Base-by-base conservation (phyloP, 1,140 invertebrate genomes). In the Drosophila bipectinata region DNA sequence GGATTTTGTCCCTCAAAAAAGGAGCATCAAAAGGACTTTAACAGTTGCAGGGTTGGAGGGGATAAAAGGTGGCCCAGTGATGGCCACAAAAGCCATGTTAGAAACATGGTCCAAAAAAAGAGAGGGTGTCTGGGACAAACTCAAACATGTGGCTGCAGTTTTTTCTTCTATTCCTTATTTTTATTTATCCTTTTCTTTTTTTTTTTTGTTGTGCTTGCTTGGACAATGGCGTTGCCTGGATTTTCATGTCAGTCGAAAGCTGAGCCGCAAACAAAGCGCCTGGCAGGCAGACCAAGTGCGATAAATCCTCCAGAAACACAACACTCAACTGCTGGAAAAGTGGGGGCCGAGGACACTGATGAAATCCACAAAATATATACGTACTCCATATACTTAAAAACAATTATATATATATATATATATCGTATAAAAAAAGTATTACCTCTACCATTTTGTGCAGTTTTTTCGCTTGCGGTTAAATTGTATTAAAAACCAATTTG, bases 291-390 rank as follows among this genome's bases (percentile, higher is more conserved):
- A 64, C 67, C 82, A 87, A 85, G 82, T 87, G 82, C 82, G 82
- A 85, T 87, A 85, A 85, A 85, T 85, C 78, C 82, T 78, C 49
- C 61, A 63, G 71, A 78, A 85, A 81, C 56, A 85, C 77, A 80
- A 77, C 76, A 79, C 64, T 57, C 53, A 54, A 74, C 49, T 47
- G 21, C 54, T 39, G 49, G 28, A 18, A 53, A 62, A 41, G 60
- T 52, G 54, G 53, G 47, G 59, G 37, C 52, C 52, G 30, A 49
- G 47, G 59, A 51, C 48, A 44, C n/a, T 30, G 52, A 47, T 48
- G 34, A 41, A 39, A 44, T 39, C 47, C 49, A 34, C 54, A 18
- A 63, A 28, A 61, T 44, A 58, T 24, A 49, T 44, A 30, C 15
- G 69, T 62, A 41, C 39, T 14, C 4, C 4, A n/a, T 14, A 51